These are phyloP conservation scores for Sminthurides aquaticus DNA, from an alignment of 2,888 invertebrate genomes.

Conservation along the genomic window DNA sequence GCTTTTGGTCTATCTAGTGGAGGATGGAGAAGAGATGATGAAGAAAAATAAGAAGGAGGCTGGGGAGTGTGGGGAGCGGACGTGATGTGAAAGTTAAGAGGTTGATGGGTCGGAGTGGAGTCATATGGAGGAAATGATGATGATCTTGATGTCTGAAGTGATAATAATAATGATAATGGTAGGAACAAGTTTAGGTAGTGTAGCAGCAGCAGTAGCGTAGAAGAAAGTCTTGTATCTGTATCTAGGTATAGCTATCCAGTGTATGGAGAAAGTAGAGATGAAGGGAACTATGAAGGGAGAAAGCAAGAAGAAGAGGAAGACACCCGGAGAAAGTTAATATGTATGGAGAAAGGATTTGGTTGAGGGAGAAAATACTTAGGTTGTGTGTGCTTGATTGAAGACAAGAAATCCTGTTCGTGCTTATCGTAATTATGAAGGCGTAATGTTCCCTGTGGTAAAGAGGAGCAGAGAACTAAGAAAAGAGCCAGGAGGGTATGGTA, in stretches of 20 bases:
- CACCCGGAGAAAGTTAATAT: not conserved
- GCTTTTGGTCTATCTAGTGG: slow-evolving; percentile 1
- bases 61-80: slow-evolving; percentile 7
- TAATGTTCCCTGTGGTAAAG: not conserved
- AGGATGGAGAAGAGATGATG: not conserved
- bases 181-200: not conserved
- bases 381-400: not conserved
- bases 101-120: not conserved
- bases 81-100: slow-evolving; percentile 18
- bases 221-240: too few species aligned
- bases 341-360: not conserved
- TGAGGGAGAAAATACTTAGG: not conserved
- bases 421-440: slow-evolving; percentile 4
- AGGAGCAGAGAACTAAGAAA: too few species aligned
- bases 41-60: slow-evolving; percentile 2
- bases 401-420: not conserved
- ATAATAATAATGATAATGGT: slow-evolving; percentile 8
- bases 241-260: too few species aligned
- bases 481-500: too few species aligned
- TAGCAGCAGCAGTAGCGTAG: too few species aligned
- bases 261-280: too few species aligned
- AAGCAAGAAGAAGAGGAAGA: too few species aligned
- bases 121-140: slow-evolving; percentile 5
- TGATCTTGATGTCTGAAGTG: slow-evolving; percentile 12
- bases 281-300: too few species aligned